Evolutionary conservation across 1,140 invertebrate genomes (phyloP).

Genomic region (Probaryconus sp.): DNA sequence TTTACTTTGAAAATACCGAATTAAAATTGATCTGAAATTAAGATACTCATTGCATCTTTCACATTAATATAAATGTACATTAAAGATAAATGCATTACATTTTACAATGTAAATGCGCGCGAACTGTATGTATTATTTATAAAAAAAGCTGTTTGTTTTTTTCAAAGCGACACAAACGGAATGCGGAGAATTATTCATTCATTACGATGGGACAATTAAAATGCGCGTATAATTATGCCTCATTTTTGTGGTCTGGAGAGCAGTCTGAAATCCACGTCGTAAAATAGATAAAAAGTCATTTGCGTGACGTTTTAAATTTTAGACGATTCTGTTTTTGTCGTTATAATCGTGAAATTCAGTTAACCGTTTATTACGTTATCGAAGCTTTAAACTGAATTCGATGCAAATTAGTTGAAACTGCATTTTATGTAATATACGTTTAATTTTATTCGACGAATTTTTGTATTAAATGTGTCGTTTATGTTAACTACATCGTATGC

Average conservation of each 20-base stretch:
- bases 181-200: no score
- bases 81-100: no score
- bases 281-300: constrained; percentile 22
- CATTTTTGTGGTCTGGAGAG: constrained; percentile 3
- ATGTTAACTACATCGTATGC: constrained; percentile 18
- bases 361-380: constrained; percentile 28
- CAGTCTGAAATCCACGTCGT: constrained; percentile 16
- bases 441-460: constrained; percentile 21
- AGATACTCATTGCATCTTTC: no score
- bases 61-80: no score
- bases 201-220: constrained; percentile 14
- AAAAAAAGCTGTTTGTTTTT: no score
- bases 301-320: neutral
- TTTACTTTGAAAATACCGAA: no score
- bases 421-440: constrained; percentile 26
- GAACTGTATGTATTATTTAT: no score
- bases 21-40: no score
- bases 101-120: no score
- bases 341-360: constrained; percentile 16
- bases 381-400: no score
- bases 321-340: constrained; percentile 1
- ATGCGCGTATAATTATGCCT: constrained; percentile 19
- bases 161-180: no score
- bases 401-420: constrained; percentile 39
- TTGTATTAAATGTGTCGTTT: neutral